These are phyloP conservation scores for Hipparchia sbordonii DNA, from an alignment of 2,888 invertebrate genomes.

Conservation along the genomic window DNA sequence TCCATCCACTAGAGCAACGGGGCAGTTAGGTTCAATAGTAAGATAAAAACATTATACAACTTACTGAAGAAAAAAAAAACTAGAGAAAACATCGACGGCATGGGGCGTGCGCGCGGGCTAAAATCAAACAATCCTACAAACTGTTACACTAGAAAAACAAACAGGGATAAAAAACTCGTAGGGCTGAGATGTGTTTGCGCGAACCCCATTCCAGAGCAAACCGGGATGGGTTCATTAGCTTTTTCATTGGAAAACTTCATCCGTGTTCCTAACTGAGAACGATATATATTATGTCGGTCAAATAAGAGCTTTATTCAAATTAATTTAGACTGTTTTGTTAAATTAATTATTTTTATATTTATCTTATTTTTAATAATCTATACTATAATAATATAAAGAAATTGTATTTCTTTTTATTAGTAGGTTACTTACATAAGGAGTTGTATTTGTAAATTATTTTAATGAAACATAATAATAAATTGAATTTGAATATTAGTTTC, in stretches of 20 bases:
- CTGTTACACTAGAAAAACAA: slow-evolving; percentile 68
- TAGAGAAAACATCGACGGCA: slow-evolving; percentile 29
- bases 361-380: background rate
- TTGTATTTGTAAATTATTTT: too few relatives aligned
- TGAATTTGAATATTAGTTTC: too few relatives aligned
- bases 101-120: slow-evolving; percentile 53
- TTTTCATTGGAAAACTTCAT: slow-evolving; percentile 25
- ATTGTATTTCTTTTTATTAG: too few relatives aligned
- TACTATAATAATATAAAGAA: too few relatives aligned
- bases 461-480: too few relatives aligned
- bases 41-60: background rate
- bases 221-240: slow-evolving; percentile 17
- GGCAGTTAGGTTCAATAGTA: too few relatives aligned
- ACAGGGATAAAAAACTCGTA: slow-evolving; percentile 49
- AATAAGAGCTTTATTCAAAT: background rate
- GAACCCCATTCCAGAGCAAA: slow-evolving; percentile 21
- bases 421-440: too few relatives aligned
- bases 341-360: too few relatives aligned
- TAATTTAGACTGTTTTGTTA: background rate
- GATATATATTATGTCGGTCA: background rate
- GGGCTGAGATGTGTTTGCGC: slow-evolving; percentile 39
- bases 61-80: slow-evolving; percentile 19
- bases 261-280: too few relatives aligned
- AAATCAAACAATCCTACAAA: slow-evolving; percentile 62
- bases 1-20: too few relatives aligned